Evolutionary conservation across 2,888 invertebrate species (phyloP).

Genomic region (Drosophila nigricruria): DNA sequence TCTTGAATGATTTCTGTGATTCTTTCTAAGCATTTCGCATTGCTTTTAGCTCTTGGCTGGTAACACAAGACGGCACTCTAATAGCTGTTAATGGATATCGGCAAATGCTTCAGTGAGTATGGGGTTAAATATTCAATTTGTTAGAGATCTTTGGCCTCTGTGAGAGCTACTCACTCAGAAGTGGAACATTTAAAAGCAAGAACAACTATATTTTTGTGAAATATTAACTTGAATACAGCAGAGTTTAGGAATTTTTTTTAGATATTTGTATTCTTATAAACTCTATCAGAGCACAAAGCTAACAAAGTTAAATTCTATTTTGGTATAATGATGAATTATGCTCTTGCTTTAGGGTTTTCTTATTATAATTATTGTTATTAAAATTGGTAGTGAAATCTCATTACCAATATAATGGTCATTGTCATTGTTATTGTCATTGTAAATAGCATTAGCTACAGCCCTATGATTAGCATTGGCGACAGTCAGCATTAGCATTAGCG

Average conservation of each 20-base stretch:
- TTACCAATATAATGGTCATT: too few species aligned
- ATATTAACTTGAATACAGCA: too few species aligned
- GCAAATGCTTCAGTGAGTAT: conserved; percentile 18
- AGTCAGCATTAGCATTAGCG: neutral
- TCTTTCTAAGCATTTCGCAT: conserved; percentile 15
- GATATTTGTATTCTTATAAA: too few species aligned
- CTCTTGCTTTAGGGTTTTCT: too few species aligned
- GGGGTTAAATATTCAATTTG: conserved; percentile 23
- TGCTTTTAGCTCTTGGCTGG: conserved; percentile 46
- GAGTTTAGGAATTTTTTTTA: too few species aligned
- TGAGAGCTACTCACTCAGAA: neutral
- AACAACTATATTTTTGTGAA: too few species aligned
- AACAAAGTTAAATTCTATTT: too few species aligned
- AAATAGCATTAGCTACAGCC: neutral
- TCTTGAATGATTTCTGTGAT: conserved; percentile 31
- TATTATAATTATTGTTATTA: too few species aligned
- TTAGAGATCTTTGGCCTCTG: neutral
- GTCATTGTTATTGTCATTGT: neutral
- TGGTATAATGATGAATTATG: too few species aligned
- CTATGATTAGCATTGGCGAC: too few species aligned
- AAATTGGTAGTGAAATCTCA: neutral
- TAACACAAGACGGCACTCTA: conserved; percentile 65
- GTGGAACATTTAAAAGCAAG: too few species aligned
- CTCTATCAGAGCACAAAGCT: too few species aligned
- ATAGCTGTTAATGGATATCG: conserved; percentile 65